Percentiles rank a stretch among this genome's conserved stretches.
Conservation (phyloP, 2,797 vertebrate species). For the Anisognathus igniventris region DNA sequence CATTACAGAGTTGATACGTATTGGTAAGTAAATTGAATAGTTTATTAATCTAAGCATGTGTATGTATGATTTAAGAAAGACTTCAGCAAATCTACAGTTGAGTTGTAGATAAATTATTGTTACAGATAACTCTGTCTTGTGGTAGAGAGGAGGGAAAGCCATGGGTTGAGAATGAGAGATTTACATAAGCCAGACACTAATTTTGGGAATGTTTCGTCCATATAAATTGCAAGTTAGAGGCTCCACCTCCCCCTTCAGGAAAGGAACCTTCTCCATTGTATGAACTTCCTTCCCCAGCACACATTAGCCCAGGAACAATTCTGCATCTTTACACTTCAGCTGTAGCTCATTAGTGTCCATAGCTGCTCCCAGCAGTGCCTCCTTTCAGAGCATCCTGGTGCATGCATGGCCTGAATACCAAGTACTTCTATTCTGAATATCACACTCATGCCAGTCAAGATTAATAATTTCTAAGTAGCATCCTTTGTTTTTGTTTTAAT, state of each 20-base stretch:
- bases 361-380: slow-evolving; percentile 6
- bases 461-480: background rate
- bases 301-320: background rate
- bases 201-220: background rate
- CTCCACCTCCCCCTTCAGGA: background rate
- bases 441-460: background rate
- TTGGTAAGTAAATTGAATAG: background rate
- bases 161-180: background rate
- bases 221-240: background rate
- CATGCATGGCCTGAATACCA: slow-evolving; percentile 1
- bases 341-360: slow-evolving; percentile 28
- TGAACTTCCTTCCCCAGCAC: background rate
- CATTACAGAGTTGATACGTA: background rate
- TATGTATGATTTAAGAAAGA: background rate
- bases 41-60: background rate
- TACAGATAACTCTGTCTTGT: background rate
- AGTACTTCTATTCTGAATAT: background rate
- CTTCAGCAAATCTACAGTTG: background rate
- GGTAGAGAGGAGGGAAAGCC: background rate
- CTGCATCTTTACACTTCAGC: background rate
- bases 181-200: background rate
- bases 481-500: background rate
- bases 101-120: background rate
- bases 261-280: background rate
- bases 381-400: background rate